Conservation (phyloP, 2,797 vertebrate species). For the Enteromius treurensis region DNA sequence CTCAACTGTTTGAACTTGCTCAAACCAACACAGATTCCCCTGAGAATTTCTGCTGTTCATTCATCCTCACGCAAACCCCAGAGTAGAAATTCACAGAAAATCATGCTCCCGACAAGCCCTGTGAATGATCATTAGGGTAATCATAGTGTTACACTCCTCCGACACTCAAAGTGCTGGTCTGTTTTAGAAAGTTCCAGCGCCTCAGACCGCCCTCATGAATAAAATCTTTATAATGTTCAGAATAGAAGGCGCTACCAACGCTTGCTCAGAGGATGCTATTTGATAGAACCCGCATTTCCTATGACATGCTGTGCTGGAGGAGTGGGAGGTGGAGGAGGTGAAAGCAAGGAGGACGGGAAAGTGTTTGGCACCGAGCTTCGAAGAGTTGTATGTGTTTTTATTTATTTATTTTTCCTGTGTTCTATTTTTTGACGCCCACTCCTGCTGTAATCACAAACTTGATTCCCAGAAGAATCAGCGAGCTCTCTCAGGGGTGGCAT, state of each 20-base stretch:
- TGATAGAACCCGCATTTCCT: conserved; percentile 57
- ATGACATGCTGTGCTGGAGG: conserved; percentile 53
- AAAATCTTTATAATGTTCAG: conserved; percentile 51
- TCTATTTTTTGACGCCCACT: conserved; percentile 47
- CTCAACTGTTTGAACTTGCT: conserved; percentile 20
- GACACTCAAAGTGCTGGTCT: conserved; percentile 51
- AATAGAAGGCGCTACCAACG: conserved; percentile 50
- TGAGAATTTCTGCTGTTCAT: background rate
- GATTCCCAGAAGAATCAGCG: conserved; percentile 54
- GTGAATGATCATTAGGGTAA: conserved; percentile 51
- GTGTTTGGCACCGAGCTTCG: conserved; percentile 45
- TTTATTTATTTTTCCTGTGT: conserved; percentile 6
- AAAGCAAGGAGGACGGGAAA: conserved; percentile 41
- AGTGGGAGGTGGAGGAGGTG: conserved; percentile 52
- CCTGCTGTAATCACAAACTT: conserved; percentile 56
- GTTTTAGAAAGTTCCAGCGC: conserved; percentile 49
- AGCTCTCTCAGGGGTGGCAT: conserved; percentile 53
- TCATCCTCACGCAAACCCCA: conserved; percentile 35
- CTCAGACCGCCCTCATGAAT: conserved; percentile 56
- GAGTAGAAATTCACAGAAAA: background rate
- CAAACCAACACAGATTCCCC: conserved; percentile 25
- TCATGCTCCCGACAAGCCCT: conserved; percentile 25
- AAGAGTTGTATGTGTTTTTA: conserved; percentile 44
- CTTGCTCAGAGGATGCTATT: conserved; percentile 48
- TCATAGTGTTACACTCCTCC: conserved; percentile 53